Base-by-base conservation (phyloP, 2,797 vertebrate species). In the Rhincodon typus region DNA sequence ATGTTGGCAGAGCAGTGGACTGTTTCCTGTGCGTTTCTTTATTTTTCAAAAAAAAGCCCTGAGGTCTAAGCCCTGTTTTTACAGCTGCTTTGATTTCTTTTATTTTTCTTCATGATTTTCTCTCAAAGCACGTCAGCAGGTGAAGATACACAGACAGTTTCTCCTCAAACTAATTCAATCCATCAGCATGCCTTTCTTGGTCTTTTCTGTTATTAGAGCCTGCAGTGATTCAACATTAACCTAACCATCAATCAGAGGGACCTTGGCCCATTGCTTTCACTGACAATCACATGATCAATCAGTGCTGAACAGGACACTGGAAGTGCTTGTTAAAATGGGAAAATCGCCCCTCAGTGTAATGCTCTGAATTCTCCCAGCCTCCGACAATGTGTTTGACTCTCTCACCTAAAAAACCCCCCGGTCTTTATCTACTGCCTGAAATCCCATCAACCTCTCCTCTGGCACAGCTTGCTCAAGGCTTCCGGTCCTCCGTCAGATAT, bases 51-150 rank as follows among this genome's bases (percentile, higher is more conserved):
- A 88, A 46, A 93, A 69, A 77, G 17, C 25, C 70, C 70, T 94
- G 46, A n/a, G 94, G 69, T 77, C 74, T n/a, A 74, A 74, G 46
- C 70, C 94, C 94, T 95, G 94, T 95, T 95, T 95, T 42, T 95
- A 95, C 94, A 95, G 94, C 94, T 95, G 94, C 70, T 95, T 95
- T 95, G 69, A 95, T 95, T 95, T 53, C 94, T 95, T 77, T 50
- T 95, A 95, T 95, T 95, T 74, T 95, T 77, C 94, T 77, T 74
- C 70, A 50, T 4, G 94, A 53, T 95, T 74, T 95, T 95, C 42
- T 77, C 70, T 95, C 69, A 95, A 95, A 53, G 67, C 46, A 95
- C 57, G 94, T 95, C 94, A 95, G 94, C 94, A 70, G 94, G 94
- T 95, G 70, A 95, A 95, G 94, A 77, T 77, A 95, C 94, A 95